Evolutionary conservation across 2,797 vertebrate species (phyloP), one percentile per base, ranked within the genome.

Genomic region (Tolypeutes matacus): DNA sequence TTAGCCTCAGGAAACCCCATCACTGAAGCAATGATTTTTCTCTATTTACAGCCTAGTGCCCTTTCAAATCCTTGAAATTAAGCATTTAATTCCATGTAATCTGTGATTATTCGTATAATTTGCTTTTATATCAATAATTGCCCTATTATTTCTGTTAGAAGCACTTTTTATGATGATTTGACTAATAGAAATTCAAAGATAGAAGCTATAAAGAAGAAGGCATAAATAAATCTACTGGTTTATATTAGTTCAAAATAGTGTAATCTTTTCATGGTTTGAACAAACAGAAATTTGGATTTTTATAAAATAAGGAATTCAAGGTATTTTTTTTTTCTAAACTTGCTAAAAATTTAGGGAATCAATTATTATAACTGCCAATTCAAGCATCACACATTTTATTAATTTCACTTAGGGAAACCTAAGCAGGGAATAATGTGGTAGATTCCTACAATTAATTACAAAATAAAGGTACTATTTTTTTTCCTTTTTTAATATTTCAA

Each of bases 1-100:
- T 69, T 7, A 80, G 2, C 13, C 5, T 95, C 64, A 93, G 42
- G 69, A 97, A 97, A 83, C 4, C 0, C 2, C 92, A 4, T 93
- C 27, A 87, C 0, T 46, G 51, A 3, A 36, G 58, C 82, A 82
- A 80, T n/a, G 7, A 17, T 88, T 65, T 14, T 65, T 46, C 31
- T 0, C 5, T 77, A 42, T 87, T 91, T 97, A 25, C 3, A 53
- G 95, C 3, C 39, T 1, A 5, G 4, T 78, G 23, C 18, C 15
- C 15, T 92, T 93, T 51, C 15, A 81, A 96, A 31, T 81, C 29
- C 51, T 96, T 93, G 36, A 96, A 96, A 86, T 0, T 67, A 23
- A 92, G 0, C 31, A 95, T 72, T n/a, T 34, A 23, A 12, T 70
- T 49, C 21, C 17, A 39, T 13, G 62, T 67, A 1, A 56, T 60